Base-by-base conservation (phyloP, 2,113 vertebrate species). In the Bolborhynchus lineola region DNA sequence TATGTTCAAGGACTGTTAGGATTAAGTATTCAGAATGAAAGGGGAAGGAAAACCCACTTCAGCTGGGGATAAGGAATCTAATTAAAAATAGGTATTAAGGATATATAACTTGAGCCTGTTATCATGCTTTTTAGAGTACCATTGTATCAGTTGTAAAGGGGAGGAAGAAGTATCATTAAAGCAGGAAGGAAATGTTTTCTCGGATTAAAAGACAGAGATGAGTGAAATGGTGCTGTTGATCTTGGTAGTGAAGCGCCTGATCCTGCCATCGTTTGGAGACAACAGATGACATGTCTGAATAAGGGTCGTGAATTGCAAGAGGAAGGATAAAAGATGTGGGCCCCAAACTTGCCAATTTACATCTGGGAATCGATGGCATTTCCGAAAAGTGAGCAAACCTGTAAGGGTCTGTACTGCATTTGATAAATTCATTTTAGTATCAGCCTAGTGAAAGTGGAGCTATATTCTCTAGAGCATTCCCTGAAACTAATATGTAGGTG, bases 11-110 rank as follows among this genome's bases (percentile, higher is more conserved):
- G 96, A 97, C 97, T 97, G 95, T 95, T 97, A 97, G 96, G 98
- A 97, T 98, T 98, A 98, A 97, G 96, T 87, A 95, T 97, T 97
- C 93, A 94, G 97, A 97, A 97, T 97, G 96, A 97, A 98, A 95
- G 95, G 89, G 92, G 88, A 96, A 96, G 96, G 95, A 57, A 84
- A 97, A 97, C 94, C 97, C 94, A 95, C 97, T 97, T 97, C 95
- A 97, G 96, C 97, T 93, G 86, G 14, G 49, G 93, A 95, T 95
- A 96, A 97, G 86, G 94, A 96, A 97, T 97, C 96, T 98, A 97
- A 97, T 97, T 98, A 98, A 97, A 97, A 97, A 93, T 92, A 7
- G 4, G 95, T 95, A 93, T 94, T 94, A 95, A 79, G 85, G 86
- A 59, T 95, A 79, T 90, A 82, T 87, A 89, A 76, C 94, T 90